These are phyloP conservation scores for Eleutherodactylus coqui DNA, from an alignment of 2,797 vertebrate species.

Conservation along the genomic window DNA sequence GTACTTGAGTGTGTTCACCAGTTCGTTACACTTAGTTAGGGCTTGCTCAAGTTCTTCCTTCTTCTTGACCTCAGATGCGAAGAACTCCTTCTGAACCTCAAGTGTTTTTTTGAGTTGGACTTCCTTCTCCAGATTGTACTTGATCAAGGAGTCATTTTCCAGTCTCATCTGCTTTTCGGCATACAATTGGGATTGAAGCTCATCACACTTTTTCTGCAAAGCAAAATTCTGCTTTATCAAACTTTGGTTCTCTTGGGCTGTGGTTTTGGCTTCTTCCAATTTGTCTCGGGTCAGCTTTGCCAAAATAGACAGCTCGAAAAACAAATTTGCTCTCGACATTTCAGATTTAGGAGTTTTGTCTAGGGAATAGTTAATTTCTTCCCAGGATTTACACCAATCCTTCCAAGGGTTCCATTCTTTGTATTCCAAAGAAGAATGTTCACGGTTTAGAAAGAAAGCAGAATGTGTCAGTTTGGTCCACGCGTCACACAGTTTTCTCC, in stretches of 20 bases:
- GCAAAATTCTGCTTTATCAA: neutral
- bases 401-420: constrained; percentile 14
- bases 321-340: neutral
- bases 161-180: neutral
- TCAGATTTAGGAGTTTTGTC: constrained; percentile 15
- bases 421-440: too few relatives aligned
- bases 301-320: neutral
- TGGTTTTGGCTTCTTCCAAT: neutral
- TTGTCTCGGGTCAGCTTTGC: neutral
- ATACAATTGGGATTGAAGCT: neutral
- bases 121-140: neutral
- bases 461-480: neutral
- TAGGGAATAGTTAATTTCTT: neutral
- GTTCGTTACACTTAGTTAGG: too few relatives aligned
- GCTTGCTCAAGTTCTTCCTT: too few relatives aligned
- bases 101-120: too few relatives aligned
- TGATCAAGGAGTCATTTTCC: neutral
- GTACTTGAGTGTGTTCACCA: too few relatives aligned
- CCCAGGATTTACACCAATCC: constrained; percentile 11
- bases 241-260: neutral
- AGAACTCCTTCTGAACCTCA: too few relatives aligned
- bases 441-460: too few relatives aligned
- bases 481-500: neutral
- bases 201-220: neutral
- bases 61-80: too few relatives aligned